phyloP scores from a whole-genome alignment of 2,888 invertebrate species.

The Myathropa florea region DNA sequence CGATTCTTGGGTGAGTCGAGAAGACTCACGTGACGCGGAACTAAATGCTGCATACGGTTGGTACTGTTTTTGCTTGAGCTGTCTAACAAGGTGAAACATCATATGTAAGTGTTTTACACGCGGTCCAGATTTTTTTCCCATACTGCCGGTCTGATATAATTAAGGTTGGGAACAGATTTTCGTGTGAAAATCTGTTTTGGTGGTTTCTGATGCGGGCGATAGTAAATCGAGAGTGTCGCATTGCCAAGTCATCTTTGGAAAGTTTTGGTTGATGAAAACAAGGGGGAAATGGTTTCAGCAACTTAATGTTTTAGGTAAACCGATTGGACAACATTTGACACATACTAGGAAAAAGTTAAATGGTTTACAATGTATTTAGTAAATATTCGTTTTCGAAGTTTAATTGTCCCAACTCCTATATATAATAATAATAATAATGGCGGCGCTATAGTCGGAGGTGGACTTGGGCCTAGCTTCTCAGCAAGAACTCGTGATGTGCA shows the following conservation, averaged over 20 bases:
- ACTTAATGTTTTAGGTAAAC: background rate
- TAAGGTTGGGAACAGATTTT: slow-evolving; percentile 66
- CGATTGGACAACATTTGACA: too few relatives aligned
- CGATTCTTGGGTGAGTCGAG: slow-evolving; percentile 22
- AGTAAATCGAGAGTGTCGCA: background rate
- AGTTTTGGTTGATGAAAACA: background rate
- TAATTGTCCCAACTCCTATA: too few relatives aligned
- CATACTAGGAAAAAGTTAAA: too few relatives aligned
- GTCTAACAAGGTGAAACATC: slow-evolving; percentile 79
- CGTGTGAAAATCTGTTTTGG: slow-evolving; percentile 66
- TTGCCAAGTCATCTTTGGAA: background rate
- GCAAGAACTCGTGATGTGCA: too few relatives aligned
- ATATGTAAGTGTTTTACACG: slow-evolving; percentile 72
- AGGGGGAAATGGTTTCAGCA: background rate
- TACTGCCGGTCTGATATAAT: slow-evolving; percentile 31
- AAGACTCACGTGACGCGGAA: slow-evolving; percentile 61
- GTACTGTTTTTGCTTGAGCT: slow-evolving; percentile 73
- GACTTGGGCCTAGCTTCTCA: too few relatives aligned
- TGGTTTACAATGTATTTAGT: too few relatives aligned
- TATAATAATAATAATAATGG: too few relatives aligned
- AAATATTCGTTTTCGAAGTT: too few relatives aligned
- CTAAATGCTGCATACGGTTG: slow-evolving; percentile 73
- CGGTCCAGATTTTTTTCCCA: slow-evolving; percentile 73
- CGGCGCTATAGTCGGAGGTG: too few relatives aligned
- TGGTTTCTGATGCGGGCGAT: background rate